Conservation (phyloP, 2,113 vertebrate species). For the Cyprinodon variegatus region DNA sequence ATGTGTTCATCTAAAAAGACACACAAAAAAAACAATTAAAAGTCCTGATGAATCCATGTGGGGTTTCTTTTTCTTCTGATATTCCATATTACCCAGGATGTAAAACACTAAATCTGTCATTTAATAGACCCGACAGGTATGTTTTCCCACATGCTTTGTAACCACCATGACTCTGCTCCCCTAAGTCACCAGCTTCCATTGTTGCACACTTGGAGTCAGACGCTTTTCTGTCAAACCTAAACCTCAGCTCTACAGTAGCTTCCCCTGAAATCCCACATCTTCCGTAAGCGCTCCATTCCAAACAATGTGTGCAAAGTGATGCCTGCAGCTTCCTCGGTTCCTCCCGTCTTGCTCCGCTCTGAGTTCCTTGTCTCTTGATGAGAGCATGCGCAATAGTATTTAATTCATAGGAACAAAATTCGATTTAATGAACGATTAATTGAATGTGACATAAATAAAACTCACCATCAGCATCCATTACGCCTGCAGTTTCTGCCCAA, state of each 20-base stretch:
- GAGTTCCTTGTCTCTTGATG: too few relatives aligned
- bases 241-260: background rate
- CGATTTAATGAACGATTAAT: too few relatives aligned
- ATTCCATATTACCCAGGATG: background rate
- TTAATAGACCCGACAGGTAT: background rate
- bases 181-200: background rate
- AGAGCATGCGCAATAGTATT: too few relatives aligned
- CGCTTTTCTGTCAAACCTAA: constrained; percentile 30
- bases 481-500: too few relatives aligned
- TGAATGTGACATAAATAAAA: too few relatives aligned
- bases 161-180: background rate
- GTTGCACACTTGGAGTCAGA: background rate
- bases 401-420: too few relatives aligned
- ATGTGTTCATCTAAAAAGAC: constrained; percentile 62
- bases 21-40: constrained; percentile 64
- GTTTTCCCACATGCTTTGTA: constrained; percentile 17
- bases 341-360: too few relatives aligned
- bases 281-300: too few relatives aligned
- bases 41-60: constrained; percentile 55
- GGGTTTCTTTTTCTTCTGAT: background rate
- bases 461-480: too few relatives aligned
- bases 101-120: constrained; percentile 26
- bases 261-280: constrained; percentile 3
- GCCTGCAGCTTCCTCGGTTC: too few relatives aligned
- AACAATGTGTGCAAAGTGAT: too few relatives aligned